Conservation (phyloP, 2,888 invertebrate genomes). For the Amphipyra berbera region DNA sequence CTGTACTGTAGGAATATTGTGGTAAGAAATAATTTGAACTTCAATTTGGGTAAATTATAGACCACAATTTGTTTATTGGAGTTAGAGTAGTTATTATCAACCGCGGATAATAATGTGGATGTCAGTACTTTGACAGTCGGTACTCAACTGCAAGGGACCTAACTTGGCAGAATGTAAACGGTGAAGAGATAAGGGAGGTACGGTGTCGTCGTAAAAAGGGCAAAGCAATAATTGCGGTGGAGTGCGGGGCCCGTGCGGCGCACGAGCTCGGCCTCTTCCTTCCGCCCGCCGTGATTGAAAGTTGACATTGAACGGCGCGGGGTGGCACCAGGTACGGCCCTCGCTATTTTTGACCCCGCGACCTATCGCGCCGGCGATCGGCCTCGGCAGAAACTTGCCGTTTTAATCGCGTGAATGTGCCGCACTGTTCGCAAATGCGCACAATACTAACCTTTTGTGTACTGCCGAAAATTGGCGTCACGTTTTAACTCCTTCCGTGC, state of each 20-base stretch:
- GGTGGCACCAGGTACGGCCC: constrained; percentile 88
- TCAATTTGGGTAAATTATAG: constrained; percentile 26
- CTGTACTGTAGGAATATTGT: constrained; percentile 1
- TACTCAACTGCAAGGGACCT: constrained; percentile 74
- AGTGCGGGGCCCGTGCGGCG: constrained; percentile 66
- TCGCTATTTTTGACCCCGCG: constrained; percentile 87
- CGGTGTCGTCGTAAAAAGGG: constrained; percentile 75
- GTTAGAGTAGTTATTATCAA: constrained; percentile 57
- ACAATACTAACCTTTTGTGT: constrained; percentile 75
- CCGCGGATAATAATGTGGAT: constrained; percentile 64
- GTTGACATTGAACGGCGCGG: constrained; percentile 86
- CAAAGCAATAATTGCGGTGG: constrained; percentile 79
- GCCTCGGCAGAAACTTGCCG: constrained; percentile 84
- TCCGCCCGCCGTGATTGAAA: constrained; percentile 86
- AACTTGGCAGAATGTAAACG: constrained; percentile 81
- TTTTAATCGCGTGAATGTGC: constrained; percentile 85
- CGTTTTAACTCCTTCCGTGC: constrained; percentile 67
- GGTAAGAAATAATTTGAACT: constrained; percentile 21
- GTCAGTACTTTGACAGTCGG: constrained; percentile 69
- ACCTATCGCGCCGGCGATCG: constrained; percentile 87
- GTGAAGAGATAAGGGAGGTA: constrained; percentile 73
- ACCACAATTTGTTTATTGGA: constrained; percentile 34
- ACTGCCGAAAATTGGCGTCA: constrained; percentile 74
- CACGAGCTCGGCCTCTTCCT: constrained; percentile 82
- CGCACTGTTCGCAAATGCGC: constrained; percentile 82